These are phyloP conservation scores for Neolamprologus caudopunctatus DNA, from an alignment of 2,113 vertebrate genomes.

Conservation along the genomic window DNA sequence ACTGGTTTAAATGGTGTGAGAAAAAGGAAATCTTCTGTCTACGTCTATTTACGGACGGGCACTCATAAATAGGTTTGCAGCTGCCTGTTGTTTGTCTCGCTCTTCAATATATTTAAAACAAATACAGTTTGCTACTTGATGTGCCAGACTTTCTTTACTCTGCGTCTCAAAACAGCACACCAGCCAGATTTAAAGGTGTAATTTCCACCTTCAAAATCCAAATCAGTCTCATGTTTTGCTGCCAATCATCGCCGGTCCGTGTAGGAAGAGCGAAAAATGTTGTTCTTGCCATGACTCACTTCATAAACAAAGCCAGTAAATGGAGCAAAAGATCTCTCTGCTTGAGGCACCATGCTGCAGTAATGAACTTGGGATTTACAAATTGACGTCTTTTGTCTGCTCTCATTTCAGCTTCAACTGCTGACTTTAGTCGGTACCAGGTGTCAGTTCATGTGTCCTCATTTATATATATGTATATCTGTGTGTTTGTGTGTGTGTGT, in stretches of 20 bases:
- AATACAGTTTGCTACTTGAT: not conserved
- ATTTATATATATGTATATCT: not conserved
- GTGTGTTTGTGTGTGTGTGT: not conserved
- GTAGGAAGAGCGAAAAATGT: not conserved
- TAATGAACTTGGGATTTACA: conserved; percentile 11
- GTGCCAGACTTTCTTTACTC: not conserved
- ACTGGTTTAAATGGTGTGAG: not conserved
- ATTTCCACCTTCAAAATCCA: not conserved
- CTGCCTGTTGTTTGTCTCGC: not conserved
- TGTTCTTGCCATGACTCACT: conserved; percentile 27
- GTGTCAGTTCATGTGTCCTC: not conserved
- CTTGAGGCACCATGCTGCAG: not conserved
- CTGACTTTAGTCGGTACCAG: conserved; percentile 7
- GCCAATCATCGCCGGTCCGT: conserved; percentile 11
- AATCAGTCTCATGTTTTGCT: not conserved
- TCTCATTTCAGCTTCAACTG: not conserved
- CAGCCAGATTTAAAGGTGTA: not conserved
- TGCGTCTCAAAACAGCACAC: not conserved
- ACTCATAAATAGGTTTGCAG: not conserved
- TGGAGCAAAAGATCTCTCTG: not conserved
- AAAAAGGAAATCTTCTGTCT: not conserved
- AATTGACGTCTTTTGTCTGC: conserved; percentile 32
- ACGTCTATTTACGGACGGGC: not conserved
- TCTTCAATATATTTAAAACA: not conserved
- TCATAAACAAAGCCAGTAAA: conserved; percentile 22